Evolutionary conservation across 2,888 invertebrate genomes (phyloP).

Genomic region (Dolichopus griseipennis): DNA sequence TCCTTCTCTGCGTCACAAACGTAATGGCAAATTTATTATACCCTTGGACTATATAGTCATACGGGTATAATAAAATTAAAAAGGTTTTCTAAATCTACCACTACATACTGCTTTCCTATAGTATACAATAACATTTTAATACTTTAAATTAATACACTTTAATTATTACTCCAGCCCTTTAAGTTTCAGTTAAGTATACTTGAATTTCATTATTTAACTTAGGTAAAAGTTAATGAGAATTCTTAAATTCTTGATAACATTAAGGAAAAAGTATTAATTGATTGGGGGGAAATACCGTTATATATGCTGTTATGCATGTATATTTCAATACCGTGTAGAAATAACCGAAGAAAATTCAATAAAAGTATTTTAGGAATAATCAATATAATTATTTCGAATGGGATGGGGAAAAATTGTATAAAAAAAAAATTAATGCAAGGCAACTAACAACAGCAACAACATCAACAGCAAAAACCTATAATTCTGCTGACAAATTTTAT

Average conservation of each 20-base stretch:
- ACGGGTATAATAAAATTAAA: no score
- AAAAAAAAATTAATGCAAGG: background rate
- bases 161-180: no score
- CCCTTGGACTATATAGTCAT: no score
- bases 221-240: background rate
- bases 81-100: no score
- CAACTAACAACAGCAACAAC: background rate
- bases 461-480: background rate
- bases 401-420: background rate
- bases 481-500: no score
- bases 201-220: background rate
- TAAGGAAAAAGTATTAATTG: background rate
- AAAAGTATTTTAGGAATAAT: background rate
- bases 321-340: background rate
- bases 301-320: background rate
- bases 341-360: background rate
- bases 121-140: no score
- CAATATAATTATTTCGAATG: background rate
- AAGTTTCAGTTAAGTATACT: no score
- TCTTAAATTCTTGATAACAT: background rate
- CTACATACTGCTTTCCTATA: no score
- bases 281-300: background rate
- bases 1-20: no score
- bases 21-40: no score
- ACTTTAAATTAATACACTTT: no score